Conservation (phyloP, 2,797 vertebrate genomes). For the Epinephelus coioides region DNA sequence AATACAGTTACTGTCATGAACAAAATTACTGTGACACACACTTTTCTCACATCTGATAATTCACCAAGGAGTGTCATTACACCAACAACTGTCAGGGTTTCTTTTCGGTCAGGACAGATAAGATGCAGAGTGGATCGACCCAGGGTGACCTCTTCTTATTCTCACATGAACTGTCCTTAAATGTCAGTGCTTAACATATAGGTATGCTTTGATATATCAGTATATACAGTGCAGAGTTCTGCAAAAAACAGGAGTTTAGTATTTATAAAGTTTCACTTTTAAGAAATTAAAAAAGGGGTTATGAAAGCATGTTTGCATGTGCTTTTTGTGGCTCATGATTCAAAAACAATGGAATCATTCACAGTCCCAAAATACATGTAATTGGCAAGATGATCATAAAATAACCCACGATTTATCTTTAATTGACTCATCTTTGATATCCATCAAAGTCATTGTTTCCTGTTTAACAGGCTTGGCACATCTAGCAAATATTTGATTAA, state of each 20-base stretch:
- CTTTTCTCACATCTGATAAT: constrained; percentile 69
- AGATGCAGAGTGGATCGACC: constrained; percentile 52
- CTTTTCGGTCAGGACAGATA: constrained; percentile 50
- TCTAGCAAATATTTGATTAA: constrained; percentile 76
- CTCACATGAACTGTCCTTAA: constrained; percentile 62
- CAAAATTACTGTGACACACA: constrained; percentile 75
- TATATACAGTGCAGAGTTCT: constrained; percentile 85
- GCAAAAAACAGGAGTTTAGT: constrained; percentile 71
- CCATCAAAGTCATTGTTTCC: constrained; percentile 57
- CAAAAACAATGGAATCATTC: constrained; percentile 66
- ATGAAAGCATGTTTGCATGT: constrained; percentile 81
- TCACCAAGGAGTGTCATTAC: constrained; percentile 68
- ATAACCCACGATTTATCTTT: constrained; percentile 62
- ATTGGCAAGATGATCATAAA: constrained; percentile 68
- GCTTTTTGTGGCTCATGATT: constrained; percentile 74
- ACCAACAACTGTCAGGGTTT: constrained; percentile 56
- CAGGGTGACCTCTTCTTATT: constrained; percentile 53
- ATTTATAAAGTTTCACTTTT: constrained; percentile 77
- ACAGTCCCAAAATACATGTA: constrained; percentile 69
- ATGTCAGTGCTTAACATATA: constrained; percentile 79
- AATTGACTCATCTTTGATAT: constrained; percentile 56
- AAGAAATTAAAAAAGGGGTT: constrained; percentile 76
- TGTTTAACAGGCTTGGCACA: constrained; percentile 81
- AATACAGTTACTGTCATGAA: constrained; percentile 82
- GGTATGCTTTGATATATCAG: constrained; percentile 81